Conservation (phyloP, 2,113 vertebrate species). For the Butastur rufipennis region DNA sequence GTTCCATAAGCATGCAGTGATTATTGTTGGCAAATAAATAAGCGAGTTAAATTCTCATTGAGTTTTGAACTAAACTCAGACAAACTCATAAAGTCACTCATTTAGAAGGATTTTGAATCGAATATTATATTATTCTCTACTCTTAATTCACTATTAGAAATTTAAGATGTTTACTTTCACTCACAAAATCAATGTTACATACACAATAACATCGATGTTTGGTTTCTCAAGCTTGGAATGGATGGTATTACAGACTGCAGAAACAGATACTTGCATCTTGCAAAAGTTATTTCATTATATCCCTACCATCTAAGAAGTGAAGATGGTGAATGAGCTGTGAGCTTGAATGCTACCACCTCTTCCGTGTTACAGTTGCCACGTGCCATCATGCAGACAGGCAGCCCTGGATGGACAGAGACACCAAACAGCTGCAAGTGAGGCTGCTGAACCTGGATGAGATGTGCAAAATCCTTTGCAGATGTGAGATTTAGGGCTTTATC, state of each 20-base stretch:
- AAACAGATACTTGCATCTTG: background rate
- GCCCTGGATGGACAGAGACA: background rate
- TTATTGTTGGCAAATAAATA: background rate
- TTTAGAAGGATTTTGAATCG: background rate
- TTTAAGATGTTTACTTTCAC: background rate
- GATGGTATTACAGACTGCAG: background rate
- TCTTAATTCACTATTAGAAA: background rate
- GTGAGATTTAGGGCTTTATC: background rate
- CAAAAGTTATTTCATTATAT: background rate
- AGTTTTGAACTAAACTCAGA: background rate
- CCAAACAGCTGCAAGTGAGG: fast-evolving
- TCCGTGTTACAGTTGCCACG: fast-evolving
- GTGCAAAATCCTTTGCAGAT: background rate
- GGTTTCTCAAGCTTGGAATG: background rate
- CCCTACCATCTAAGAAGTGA: background rate
- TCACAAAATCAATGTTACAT: background rate
- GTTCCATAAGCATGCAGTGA: background rate
- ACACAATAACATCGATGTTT: background rate
- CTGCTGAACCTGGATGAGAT: background rate
- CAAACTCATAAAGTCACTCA: background rate
- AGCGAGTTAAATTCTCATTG: background rate
- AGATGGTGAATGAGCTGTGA: background rate
- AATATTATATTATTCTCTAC: background rate
- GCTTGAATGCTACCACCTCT: background rate
- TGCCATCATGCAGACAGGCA: background rate